phyloP scores from a whole-genome alignment of 2,113 vertebrate species.

The Zosterops borbonicus region DNA sequence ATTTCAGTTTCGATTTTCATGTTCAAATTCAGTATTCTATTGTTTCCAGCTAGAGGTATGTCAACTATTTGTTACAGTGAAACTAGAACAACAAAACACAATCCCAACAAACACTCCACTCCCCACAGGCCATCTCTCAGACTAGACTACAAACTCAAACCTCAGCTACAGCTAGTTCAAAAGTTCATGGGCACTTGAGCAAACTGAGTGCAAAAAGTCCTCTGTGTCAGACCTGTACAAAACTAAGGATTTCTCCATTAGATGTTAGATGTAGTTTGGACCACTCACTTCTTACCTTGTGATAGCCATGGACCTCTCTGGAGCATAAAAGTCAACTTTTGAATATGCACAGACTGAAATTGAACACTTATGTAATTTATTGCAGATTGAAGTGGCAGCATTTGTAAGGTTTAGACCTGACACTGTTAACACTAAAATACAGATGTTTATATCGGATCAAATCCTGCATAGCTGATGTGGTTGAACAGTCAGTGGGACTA shows the following conservation, averaged over 20 bases:
- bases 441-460: not conserved
- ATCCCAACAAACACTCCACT: not conserved
- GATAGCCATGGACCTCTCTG: not conserved
- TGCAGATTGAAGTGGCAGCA: not conserved
- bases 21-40: not conserved
- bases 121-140: not conserved
- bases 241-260: not conserved
- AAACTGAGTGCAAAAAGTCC: not conserved
- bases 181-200: not conserved
- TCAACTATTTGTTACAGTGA: conserved; percentile 13
- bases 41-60: not conserved
- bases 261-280: not conserved
- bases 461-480: not conserved
- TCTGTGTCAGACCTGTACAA: not conserved
- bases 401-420: not conserved
- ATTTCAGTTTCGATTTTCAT: not conserved
- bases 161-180: not conserved
- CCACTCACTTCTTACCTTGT: not conserved
- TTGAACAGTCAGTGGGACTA: not conserved
- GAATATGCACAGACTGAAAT: not conserved
- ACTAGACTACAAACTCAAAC: not conserved
- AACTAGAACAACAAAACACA: conserved; percentile 22
- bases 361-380: fast-evolving
- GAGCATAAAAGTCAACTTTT: not conserved
- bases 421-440: not conserved